These are phyloP conservation scores for Champsocephalus gunnari DNA, from an alignment of 2,797 vertebrate species.

Conservation along the genomic window DNA sequence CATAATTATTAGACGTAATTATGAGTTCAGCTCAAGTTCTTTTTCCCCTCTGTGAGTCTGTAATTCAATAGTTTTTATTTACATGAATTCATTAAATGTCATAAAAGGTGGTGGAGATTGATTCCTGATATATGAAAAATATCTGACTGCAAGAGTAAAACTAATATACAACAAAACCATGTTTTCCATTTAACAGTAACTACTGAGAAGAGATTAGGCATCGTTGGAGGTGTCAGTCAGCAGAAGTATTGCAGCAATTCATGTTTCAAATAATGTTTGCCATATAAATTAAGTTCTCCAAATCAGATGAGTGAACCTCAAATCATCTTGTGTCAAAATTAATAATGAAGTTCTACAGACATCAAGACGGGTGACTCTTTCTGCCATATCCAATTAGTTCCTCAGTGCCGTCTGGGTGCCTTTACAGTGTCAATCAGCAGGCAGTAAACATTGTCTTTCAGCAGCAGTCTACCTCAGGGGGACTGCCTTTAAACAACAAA, in stretches of 20 bases:
- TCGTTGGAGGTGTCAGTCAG: constrained; percentile 10
- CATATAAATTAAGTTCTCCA: constrained; percentile 58
- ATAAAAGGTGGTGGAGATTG: neutral
- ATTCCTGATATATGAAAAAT: constrained; percentile 15
- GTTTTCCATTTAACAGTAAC: neutral
- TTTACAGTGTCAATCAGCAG: constrained; percentile 79
- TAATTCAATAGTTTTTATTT: constrained; percentile 2
- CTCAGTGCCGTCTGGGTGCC: constrained; percentile 67
- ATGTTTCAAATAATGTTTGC: constrained; percentile 48
- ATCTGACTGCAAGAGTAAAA: constrained; percentile 3
- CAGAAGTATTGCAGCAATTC: constrained; percentile 29
- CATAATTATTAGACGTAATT: constrained; percentile 27
- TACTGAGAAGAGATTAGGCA: neutral
- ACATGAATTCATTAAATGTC: neutral
- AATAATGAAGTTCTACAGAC: constrained; percentile 65
- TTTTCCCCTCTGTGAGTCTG: neutral
- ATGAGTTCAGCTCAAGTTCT: neutral
- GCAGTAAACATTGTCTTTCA: constrained; percentile 80
- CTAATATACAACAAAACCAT: neutral
- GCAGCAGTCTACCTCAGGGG: constrained; percentile 72
- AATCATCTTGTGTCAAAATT: constrained; percentile 63
- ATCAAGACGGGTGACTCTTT: constrained; percentile 70
- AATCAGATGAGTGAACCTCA: constrained; percentile 58
- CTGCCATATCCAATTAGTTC: constrained; percentile 74
- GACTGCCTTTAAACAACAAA: constrained; percentile 80